phyloP scores from a whole-genome alignment of 1,140 invertebrate genomes.

The Tyrophagus putrescentiae region DNA sequence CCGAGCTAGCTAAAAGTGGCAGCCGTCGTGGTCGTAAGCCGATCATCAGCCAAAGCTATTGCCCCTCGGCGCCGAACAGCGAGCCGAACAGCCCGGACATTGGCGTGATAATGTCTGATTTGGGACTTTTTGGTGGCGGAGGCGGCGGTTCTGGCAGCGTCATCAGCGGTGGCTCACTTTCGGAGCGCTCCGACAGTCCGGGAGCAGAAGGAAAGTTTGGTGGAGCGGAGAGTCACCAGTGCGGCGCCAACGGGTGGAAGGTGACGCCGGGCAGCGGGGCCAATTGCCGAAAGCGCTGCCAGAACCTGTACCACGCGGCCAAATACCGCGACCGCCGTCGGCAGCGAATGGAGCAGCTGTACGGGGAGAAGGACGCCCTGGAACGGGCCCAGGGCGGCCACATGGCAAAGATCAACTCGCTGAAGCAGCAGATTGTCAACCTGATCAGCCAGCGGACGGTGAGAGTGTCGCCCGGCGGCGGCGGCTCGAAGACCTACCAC shows the following conservation, averaged over 20 bases:
- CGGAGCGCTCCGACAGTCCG: background rate
- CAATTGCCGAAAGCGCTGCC: slow-evolving; percentile 1
- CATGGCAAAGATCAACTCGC: background rate
- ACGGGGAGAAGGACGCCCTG: background rate
- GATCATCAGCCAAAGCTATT: background rate
- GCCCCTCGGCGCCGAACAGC: background rate
- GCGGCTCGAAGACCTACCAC: background rate
- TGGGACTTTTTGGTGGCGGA: too few species aligned
- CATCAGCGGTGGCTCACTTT: too few species aligned
- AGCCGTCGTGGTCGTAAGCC: background rate
- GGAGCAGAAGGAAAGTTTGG: background rate
- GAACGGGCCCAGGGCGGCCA: background rate
- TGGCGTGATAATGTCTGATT: too few species aligned
- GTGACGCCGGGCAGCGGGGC: background rate
- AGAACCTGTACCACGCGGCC: slow-evolving; percentile 3
- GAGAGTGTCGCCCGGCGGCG: background rate
- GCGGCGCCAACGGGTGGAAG: slow-evolving; percentile 3
- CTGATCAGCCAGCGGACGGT: background rate
- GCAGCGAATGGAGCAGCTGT: slow-evolving; percentile 3
- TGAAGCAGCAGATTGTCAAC: background rate
- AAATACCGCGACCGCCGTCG: slow-evolving; percentile 6
- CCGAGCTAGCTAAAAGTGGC: background rate
- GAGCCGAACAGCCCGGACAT: background rate
- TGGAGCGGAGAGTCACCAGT: background rate
- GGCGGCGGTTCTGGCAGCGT: too few species aligned